A percentile compares a stretch with the other conserved stretches of the same genome.
These are phyloP conservation scores for Oryzias melastigma DNA, from an alignment of 2,113 vertebrate species.

Conservation along the genomic window DNA sequence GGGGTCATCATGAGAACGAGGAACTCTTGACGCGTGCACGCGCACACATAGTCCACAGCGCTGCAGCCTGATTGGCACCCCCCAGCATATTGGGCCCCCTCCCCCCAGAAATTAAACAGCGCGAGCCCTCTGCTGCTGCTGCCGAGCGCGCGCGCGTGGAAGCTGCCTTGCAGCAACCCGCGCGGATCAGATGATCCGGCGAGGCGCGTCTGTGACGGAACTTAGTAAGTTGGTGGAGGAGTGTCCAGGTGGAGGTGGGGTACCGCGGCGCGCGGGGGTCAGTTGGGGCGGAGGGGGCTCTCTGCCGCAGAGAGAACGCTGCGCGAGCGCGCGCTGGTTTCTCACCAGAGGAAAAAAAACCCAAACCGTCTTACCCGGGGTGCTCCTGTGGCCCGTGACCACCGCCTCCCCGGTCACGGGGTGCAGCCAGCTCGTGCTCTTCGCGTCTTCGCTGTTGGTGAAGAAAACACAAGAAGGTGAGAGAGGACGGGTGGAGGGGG, in stretches of 20 bases:
- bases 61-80: too few relatives aligned
- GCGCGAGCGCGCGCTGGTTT: slow-evolving; percentile 3
- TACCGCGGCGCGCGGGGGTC: too few relatives aligned
- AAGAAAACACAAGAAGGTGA: slow-evolving; percentile 55
- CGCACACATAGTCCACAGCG: slow-evolving; percentile 6
- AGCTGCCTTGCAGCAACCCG: too few relatives aligned
- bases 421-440: slow-evolving; percentile 96
- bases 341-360: not conserved
- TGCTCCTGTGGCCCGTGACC: slow-evolving; percentile 89
- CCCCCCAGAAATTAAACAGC: too few relatives aligned
- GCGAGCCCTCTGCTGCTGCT: too few relatives aligned
- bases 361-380: slow-evolving; percentile 78
- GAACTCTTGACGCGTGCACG: not conserved
- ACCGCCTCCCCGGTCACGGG: slow-evolving; percentile 90
- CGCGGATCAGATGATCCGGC: too few relatives aligned
- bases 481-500: slow-evolving; percentile 26
- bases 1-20: slow-evolving; percentile 15
- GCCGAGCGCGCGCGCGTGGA: too few relatives aligned
- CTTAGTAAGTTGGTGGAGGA: too few relatives aligned
- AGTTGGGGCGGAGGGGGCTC: not conserved
- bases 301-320: slow-evolving; percentile 30
- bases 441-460: slow-evolving; percentile 88
- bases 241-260: too few relatives aligned
- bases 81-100: too few relatives aligned
- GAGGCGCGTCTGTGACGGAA: too few relatives aligned